Conservation (phyloP, 2,888 invertebrate species). For the Teleiodes luculella region DNA sequence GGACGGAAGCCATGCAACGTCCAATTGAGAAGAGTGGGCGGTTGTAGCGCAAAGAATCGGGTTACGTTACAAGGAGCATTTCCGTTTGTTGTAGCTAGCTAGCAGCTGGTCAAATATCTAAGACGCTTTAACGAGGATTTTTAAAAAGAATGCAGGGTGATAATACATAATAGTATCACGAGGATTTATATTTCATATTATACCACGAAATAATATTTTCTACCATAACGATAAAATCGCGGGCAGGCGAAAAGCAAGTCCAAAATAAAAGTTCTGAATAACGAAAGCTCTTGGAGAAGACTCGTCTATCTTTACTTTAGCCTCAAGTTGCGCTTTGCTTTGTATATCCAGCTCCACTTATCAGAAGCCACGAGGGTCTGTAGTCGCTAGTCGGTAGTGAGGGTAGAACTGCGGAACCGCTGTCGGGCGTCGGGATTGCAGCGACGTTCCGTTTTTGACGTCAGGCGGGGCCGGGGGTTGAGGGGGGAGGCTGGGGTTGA, state of each 20-base stretch:
- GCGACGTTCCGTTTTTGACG: slow-evolving; percentile 2
- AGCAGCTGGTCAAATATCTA: neutral
- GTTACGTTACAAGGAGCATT: neutral
- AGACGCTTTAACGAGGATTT: no score
- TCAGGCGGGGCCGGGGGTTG: neutral
- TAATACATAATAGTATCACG: no score
- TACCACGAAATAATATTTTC: no score
- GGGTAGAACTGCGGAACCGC: neutral
- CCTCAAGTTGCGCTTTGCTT: neutral
- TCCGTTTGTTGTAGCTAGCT: neutral
- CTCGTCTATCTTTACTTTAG: neutral
- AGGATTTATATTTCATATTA: no score
- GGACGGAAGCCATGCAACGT: slow-evolving; percentile 4
- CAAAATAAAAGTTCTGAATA: no score
- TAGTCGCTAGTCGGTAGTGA: no score
- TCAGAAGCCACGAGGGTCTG: slow-evolving; percentile 4
- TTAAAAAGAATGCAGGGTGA: no score
- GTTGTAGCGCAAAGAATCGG: neutral
- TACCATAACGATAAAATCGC: no score
- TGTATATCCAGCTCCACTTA: neutral
- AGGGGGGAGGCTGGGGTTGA: neutral
- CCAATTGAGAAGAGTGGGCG: neutral
- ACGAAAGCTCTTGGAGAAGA: neutral
- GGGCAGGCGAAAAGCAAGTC: no score
- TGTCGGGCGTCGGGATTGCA: neutral